phyloP scores from a whole-genome alignment of 2,113 vertebrate genomes.

The Phyllopteryx taeniolatus region DNA sequence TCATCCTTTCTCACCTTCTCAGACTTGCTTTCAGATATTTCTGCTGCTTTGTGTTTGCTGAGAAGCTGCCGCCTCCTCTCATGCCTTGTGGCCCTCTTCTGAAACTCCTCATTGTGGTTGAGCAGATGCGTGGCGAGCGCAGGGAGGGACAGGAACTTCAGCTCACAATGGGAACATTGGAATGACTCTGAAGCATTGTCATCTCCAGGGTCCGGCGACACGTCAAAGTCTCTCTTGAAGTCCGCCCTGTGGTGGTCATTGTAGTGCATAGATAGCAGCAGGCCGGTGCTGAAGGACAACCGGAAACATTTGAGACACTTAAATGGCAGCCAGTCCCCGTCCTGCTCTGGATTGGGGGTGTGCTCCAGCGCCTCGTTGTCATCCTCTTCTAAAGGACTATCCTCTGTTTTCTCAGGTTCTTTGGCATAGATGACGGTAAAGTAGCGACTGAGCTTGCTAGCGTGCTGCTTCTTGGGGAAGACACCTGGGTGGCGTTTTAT shows the following conservation, averaged over 20 bases:
- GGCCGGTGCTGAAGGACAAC: constrained; percentile 85
- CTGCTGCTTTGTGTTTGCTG: constrained; percentile 84
- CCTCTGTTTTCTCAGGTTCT: constrained; percentile 76
- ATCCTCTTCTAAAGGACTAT: constrained; percentile 49
- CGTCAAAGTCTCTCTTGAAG: constrained; percentile 90
- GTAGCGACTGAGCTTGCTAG: constrained; percentile 91
- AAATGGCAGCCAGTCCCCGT: constrained; percentile 88
- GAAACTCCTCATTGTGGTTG: constrained; percentile 92
- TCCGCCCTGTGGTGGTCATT: constrained; percentile 91
- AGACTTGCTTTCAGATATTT: constrained; percentile 80
- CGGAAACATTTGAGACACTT: constrained; percentile 94
- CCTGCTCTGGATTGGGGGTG: constrained; percentile 74
- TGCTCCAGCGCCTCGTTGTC: constrained; percentile 72
- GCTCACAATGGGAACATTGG: constrained; percentile 93
- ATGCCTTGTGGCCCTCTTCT: constrained; percentile 88
- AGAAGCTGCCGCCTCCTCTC: constrained; percentile 88
- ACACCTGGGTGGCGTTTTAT: constrained; percentile 98
- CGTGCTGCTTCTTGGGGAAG: constrained; percentile 94
- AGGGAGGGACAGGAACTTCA: constrained; percentile 82
- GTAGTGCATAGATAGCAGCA: constrained; percentile 94
- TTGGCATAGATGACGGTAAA: constrained; percentile 93
- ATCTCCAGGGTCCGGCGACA: constrained; percentile 74
- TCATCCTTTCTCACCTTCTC: constrained; percentile 79
- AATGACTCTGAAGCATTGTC: constrained; percentile 73
- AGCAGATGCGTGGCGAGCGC: constrained; percentile 87